Evolutionary conservation across 1,140 invertebrate species (phyloP), one percentile per base, ranked within the genome.

Genomic region (Potamilus streckersoni): DNA sequence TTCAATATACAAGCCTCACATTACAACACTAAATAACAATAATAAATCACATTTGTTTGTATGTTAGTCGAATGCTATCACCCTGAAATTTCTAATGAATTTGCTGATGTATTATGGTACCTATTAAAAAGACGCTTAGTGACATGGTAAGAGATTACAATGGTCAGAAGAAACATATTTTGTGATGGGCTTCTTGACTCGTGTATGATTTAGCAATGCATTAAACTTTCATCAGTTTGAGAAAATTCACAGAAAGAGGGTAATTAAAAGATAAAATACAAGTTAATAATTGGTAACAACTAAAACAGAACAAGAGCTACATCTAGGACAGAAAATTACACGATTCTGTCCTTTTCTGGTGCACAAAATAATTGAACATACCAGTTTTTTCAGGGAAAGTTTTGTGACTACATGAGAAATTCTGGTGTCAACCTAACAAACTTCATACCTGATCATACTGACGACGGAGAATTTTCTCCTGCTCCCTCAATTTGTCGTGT

Each of bases 401-500:
- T 59, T 59, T 27, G 57, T 55, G 17, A 57, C 49, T 49, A 23
- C 23, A 19, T 58, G 56, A 8, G 23, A 55, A 65, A 27, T 65
- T 70, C 27, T 73, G 55, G 61, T 0, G n/a, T 38, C 20, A 38
- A 59, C 2, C 61, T 63, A 38, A 20, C 12, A 31, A 11, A 15
- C 16, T n/a, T 69, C 87, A 91, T 75, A 95, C 94, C 85, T 93
- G 90, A 81, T 97, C 95, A 86, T 96, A 97, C 80, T 94, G 93
- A 61, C 91, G 90, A 61, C 95, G 92, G 15, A 96, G 88, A 79
- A 91, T 87, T 87, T 94, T 92, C 90, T 97, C 93, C 86, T 96
- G 92, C 76, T 93, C 91, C 75, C 94, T 87, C 69, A 95, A 86
- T 81, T 93, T 91, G 71, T 91, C 91, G 86, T 97, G 97, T 67